Base-by-base conservation (phyloP, 1,140 invertebrate species). In the Euura saliciscinereae region DNA sequence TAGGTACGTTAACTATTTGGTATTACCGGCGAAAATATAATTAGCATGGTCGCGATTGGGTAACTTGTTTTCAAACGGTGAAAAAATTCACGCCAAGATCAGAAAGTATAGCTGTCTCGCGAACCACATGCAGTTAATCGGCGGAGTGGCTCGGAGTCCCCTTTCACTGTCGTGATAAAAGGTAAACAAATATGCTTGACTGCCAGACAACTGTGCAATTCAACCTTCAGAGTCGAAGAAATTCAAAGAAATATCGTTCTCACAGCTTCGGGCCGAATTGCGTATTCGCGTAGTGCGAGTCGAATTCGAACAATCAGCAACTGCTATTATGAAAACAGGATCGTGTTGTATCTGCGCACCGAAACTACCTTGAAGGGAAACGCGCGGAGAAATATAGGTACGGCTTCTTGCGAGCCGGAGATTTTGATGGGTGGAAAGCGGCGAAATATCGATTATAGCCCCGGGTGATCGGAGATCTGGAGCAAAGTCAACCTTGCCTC, bases 401-500 rank as follows among this genome's bases (percentile, higher is more conserved):
- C 28, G 28, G 28, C 28, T 28, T 28, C 28, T 28, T 28, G 28
- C 0, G 28, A 28, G 28, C 28, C 28, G 28, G 28, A 28, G 28
- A 28, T 28, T 28, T 28, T 28, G 28, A 28, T 28, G 28, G 28
- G 28, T 28, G 28, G 28, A 28, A 28, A 28, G 28, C 28, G 28
- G 28, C 28, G 28, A 28, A 28, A 28, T 28, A 28, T 28, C 28
- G 28, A 28, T 28, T 28, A 28, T 28, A 28, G 28, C 28, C 28
- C 28, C 28, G 28, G 28, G 28, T 28, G 28, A 28, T 28, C 28
- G 28, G 28, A 67, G 13, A 67, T 67, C 66, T 67, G 66, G 66
- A 67, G 66, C 66, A 67, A 67, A 44, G 43, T 11, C 43, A 67
- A 67, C 66, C 66, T 67, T 67, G 66, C 66, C 43, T 42, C 66